Evolutionary conservation across 2,888 invertebrate species (phyloP).

Genomic region (Gastracanthus pulcherrimus): DNA sequence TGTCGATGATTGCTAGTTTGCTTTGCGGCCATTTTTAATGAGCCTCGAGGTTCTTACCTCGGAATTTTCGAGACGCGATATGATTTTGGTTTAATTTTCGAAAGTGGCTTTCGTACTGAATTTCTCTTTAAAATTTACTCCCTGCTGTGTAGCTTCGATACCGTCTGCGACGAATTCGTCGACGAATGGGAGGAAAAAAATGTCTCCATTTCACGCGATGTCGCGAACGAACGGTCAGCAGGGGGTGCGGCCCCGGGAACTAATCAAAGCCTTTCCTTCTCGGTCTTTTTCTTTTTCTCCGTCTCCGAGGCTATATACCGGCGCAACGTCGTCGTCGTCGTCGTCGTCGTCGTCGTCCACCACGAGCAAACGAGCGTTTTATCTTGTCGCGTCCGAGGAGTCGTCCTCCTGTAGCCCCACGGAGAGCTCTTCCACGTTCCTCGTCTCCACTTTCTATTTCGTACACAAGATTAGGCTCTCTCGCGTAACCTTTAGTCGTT

Average conservation of each 20-base stretch:
- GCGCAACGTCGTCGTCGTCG: too few species aligned
- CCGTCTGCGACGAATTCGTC: not conserved
- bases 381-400: constrained; percentile 44
- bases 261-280: constrained; percentile 53
- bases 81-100: not conserved
- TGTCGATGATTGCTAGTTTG: constrained; percentile 38
- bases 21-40: constrained; percentile 14
- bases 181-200: not conserved
- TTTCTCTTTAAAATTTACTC: not conserved
- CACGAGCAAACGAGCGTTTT: constrained; percentile 45
- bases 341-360: constrained; percentile 14
- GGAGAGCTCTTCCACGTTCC: too few species aligned
- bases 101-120: too few species aligned
- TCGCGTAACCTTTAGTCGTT: constrained; percentile 69
- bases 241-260: constrained; percentile 46
- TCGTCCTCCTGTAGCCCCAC: constrained; percentile 15
- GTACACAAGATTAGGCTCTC: constrained; percentile 70
- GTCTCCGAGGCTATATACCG: not conserved
- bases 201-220: constrained; percentile 9
- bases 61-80: not conserved
- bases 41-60: not conserved
- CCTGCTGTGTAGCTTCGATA: not conserved
- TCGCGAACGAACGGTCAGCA: constrained; percentile 9
- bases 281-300: not conserved
- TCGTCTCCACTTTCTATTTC: constrained; percentile 61